These are phyloP conservation scores for Cantharis nigra DNA, from an alignment of 2,888 invertebrate species.

Conservation along the genomic window DNA sequence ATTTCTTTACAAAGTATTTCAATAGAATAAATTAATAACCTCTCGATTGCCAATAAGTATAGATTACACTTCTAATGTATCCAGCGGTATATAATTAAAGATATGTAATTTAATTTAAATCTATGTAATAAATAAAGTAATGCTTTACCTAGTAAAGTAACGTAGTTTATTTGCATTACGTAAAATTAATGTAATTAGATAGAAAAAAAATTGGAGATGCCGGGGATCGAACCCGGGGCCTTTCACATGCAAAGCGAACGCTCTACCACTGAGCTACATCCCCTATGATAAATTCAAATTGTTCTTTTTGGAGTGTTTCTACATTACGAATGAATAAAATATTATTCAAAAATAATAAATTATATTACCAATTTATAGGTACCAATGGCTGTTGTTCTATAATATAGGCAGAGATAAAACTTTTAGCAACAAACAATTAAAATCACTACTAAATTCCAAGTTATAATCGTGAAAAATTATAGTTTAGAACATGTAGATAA, in stretches of 20 bases:
- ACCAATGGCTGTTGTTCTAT: too few relatives aligned
- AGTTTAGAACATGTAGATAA: too few relatives aligned
- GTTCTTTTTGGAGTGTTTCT: too few relatives aligned
- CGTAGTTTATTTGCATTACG: background rate
- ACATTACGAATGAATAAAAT: too few relatives aligned
- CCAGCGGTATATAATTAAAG: background rate
- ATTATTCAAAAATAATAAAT: too few relatives aligned
- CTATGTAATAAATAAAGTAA: background rate
- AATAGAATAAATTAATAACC: background rate
- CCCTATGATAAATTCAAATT: constrained; percentile 50
- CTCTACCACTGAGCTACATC: constrained; percentile 99
- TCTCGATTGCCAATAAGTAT: background rate
- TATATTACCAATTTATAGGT: too few relatives aligned
- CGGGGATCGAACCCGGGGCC: constrained; percentile 99
- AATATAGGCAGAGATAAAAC: too few relatives aligned
- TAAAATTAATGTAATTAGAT: background rate
- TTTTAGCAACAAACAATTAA: too few relatives aligned
- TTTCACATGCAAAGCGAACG: constrained; percentile 99
- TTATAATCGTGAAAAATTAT: too few relatives aligned
- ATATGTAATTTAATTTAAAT: background rate
- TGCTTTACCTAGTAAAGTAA: background rate
- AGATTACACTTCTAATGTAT: too few relatives aligned
- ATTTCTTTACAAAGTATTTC: background rate
- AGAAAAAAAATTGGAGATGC: constrained; percentile 72
- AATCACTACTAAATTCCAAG: too few relatives aligned